These are phyloP conservation scores for Drosophila paramelanica DNA, from an alignment of 2,888 invertebrate genomes.

Conservation along the genomic window DNA sequence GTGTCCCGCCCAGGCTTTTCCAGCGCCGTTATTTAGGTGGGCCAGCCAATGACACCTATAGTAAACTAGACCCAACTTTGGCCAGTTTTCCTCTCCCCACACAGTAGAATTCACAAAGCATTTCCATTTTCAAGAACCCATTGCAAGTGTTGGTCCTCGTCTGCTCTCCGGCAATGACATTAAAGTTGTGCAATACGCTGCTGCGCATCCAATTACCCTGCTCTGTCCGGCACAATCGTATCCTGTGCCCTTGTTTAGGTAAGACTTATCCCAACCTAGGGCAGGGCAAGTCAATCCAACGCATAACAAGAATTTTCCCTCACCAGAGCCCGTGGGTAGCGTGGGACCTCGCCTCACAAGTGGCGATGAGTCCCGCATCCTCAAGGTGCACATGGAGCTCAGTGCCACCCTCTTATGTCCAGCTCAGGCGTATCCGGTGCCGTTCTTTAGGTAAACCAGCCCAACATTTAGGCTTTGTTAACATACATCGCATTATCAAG, in stretches of 20 bases:
- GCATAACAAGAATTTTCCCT: neutral
- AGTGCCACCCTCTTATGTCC: slow-evolving; percentile 88
- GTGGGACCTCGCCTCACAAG: slow-evolving; percentile 89
- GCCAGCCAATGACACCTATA: slow-evolving; percentile 43
- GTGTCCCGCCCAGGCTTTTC: slow-evolving; percentile 89
- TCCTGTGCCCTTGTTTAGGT: slow-evolving; percentile 90
- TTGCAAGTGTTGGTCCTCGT: slow-evolving; percentile 89
- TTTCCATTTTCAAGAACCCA: slow-evolving; percentile 86
- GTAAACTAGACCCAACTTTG: slow-evolving; percentile 36
- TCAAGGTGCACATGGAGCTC: slow-evolving; percentile 84
- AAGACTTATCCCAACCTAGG: slow-evolving; percentile 86
- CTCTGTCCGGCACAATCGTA: slow-evolving; percentile 90
- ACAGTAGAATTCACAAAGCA: neutral
- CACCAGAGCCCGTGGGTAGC: slow-evolving; percentile 86
- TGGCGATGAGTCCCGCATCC: slow-evolving; percentile 87
- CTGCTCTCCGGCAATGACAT: slow-evolving; percentile 85
- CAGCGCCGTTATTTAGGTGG: slow-evolving; percentile 88
- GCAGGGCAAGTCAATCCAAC: neutral
- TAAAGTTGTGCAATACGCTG: slow-evolving; percentile 78
- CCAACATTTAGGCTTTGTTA: slow-evolving; percentile 52
- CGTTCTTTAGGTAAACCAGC: slow-evolving; percentile 89
- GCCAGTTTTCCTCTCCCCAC: slow-evolving; percentile 56
- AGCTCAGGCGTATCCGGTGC: slow-evolving; percentile 89
- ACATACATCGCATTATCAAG: neutral
- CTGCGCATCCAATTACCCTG: slow-evolving; percentile 86